Conservation (phyloP, 2,797 vertebrate genomes). For the Lateolabrax maculatus region DNA sequence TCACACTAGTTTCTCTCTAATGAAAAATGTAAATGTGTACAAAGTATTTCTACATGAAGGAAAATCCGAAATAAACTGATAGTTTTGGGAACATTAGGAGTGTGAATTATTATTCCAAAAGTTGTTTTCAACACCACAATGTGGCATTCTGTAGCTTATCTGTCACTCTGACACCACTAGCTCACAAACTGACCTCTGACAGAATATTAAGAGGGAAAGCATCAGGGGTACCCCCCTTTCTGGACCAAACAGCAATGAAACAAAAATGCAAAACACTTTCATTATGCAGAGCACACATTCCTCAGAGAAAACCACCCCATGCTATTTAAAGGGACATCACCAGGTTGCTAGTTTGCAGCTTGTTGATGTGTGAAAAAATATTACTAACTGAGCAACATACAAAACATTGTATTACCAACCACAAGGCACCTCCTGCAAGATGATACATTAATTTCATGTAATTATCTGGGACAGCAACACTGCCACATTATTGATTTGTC, state of each 20-base stretch:
- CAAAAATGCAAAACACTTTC: slow-evolving; percentile 28
- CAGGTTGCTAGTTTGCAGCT: not conserved
- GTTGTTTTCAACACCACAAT: not conserved
- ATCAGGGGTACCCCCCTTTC: not conserved
- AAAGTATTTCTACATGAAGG: slow-evolving; percentile 75
- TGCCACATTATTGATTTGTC: slow-evolving; percentile 7
- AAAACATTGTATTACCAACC: not conserved
- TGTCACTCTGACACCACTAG: not conserved
- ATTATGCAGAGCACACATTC: slow-evolving; percentile 39
- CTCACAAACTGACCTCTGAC: slow-evolving; percentile 22
- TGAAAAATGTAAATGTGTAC: slow-evolving; percentile 76
- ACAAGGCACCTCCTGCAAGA: not conserved
- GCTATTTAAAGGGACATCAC: slow-evolving; percentile 35
- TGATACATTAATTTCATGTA: not conserved
- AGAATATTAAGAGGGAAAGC: not conserved
- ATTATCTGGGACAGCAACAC: not conserved
- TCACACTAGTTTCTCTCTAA: slow-evolving; percentile 48
- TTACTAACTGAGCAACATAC: not conserved
- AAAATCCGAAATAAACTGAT: slow-evolving; percentile 65
- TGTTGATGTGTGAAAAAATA: slow-evolving; percentile 5
- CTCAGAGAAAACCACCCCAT: slow-evolving; percentile 5
- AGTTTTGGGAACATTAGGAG: slow-evolving; percentile 54
- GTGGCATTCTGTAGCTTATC: not conserved
- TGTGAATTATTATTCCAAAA: slow-evolving; percentile 32
- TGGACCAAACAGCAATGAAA: slow-evolving; percentile 5